These are phyloP conservation scores for Holothuria scabra DNA, from an alignment of 53 echinoderm and acorn worm species.

Conservation along the genomic window DNA sequence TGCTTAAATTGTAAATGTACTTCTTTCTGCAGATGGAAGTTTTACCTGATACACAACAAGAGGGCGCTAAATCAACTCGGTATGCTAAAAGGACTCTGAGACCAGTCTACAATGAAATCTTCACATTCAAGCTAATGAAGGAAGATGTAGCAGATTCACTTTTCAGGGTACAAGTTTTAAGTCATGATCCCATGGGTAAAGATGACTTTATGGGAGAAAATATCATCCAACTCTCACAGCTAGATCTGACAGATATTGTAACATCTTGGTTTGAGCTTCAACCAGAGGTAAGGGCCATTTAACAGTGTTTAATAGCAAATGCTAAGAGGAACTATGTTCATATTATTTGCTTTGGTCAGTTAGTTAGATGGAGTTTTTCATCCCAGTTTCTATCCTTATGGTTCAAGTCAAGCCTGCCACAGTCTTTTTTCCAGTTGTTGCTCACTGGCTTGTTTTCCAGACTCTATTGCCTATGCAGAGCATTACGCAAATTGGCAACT, in stretches of 20 bases:
- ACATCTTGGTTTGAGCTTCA: conserved; percentile 89
- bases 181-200: conserved; percentile 87
- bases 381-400: too few species aligned
- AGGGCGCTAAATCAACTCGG: conserved; percentile 77
- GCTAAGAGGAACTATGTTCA: too few species aligned
- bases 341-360: too few species aligned
- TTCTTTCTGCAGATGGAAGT: conserved; percentile 72
- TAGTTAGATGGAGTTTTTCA: too few species aligned
- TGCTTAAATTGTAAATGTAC: background rate
- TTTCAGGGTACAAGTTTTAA: conserved; percentile 76
- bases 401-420: too few species aligned
- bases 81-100: conserved; percentile 69
- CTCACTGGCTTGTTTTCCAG: too few species aligned
- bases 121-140: conserved; percentile 65
- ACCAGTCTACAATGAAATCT: conserved; percentile 91
- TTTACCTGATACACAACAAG: conserved; percentile 67
- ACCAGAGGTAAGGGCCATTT: conserved; percentile 70
- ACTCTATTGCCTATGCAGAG: too few species aligned
- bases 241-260: conserved; percentile 74
- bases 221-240: conserved; percentile 69
- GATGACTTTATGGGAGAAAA: conserved; percentile 96
- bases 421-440: too few species aligned
- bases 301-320: too few species aligned
- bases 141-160: conserved; percentile 68
- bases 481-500: too few species aligned